Evolutionary conservation across 2,888 invertebrate genomes (phyloP).

Genomic region (Cistogaster globosa): DNA sequence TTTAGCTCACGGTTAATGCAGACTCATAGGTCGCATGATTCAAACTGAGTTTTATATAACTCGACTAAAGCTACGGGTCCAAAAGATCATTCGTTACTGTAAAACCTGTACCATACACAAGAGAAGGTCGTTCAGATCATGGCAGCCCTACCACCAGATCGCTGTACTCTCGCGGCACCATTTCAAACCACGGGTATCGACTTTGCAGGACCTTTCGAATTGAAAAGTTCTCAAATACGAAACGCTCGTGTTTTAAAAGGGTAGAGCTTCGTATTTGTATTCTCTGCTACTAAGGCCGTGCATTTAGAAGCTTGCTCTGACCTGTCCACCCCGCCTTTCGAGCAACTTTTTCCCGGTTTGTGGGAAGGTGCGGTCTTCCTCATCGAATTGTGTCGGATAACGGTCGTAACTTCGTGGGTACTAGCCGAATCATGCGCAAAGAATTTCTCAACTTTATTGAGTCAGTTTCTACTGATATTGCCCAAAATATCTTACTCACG

Average conservation of each 20-base stretch:
- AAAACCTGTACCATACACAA: constrained; percentile 24
- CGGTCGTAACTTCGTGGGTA: constrained; percentile 13
- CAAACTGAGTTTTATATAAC: constrained; percentile 1
- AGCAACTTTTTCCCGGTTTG: no score
- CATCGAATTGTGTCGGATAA: not conserved
- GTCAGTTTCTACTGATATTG: not conserved
- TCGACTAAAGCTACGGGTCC: no score
- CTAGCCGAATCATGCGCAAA: not conserved
- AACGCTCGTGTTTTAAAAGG: not conserved
- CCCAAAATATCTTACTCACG: constrained; percentile 6
- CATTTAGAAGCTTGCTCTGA: constrained; percentile 35
- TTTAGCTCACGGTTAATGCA: constrained; percentile 22
- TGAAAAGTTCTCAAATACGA: constrained; percentile 9
- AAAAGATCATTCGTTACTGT: constrained; percentile 2
- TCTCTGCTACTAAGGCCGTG: not conserved
- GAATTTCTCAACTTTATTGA: not conserved
- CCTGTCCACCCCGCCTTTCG: constrained; percentile 16
- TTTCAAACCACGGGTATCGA: constrained; percentile 29
- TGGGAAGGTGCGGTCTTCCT: not conserved
- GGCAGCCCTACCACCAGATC: constrained; percentile 24
- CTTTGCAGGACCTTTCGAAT: constrained; percentile 25
- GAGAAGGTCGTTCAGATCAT: constrained; percentile 17
- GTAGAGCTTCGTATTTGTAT: not conserved
- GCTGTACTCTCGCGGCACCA: not conserved
- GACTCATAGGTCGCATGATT: constrained; percentile 10